A percentile compares a stretch with the other conserved stretches of the same genome.
Conservation (phyloP, 2,797 vertebrate genomes). For the Pseudotriccus pelzelni region DNA sequence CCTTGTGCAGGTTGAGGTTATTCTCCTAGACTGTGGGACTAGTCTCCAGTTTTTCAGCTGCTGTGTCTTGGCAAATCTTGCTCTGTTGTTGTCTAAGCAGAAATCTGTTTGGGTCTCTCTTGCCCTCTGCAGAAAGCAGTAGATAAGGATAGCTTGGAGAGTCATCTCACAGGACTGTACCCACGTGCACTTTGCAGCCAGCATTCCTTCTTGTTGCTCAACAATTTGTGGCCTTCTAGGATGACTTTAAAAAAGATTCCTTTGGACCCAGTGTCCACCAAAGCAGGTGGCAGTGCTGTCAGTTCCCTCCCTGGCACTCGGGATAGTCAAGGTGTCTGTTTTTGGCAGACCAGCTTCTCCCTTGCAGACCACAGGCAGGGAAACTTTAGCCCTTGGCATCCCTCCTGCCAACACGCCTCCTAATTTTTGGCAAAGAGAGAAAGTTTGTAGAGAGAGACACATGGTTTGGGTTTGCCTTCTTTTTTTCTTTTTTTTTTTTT, state of each 20-base stretch:
- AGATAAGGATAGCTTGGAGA: neutral
- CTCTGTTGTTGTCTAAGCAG: neutral
- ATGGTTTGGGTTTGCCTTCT: neutral
- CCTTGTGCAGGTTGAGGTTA: neutral
- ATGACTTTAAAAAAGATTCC: neutral
- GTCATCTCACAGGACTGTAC: neutral
- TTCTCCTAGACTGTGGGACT: neutral
- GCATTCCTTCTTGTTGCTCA: neutral
- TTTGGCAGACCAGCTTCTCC: neutral
- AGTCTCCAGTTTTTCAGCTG: neutral
- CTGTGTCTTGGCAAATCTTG: neutral
- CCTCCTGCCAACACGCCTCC: neutral
- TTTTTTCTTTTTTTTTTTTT: neutral
- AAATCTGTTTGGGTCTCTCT: neutral
- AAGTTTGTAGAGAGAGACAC: no score
- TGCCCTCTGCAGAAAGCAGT: neutral
- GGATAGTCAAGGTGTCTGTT: neutral
- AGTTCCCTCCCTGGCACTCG: neutral
- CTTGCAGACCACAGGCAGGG: neutral
- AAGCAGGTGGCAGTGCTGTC: neutral
- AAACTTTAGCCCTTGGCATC: neutral
- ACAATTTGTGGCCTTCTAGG: neutral
- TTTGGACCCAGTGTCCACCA: neutral
- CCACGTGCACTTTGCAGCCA: neutral
- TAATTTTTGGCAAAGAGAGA: neutral